Evolutionary conservation across 2,113 vertebrate genomes (phyloP).

Genomic region (Dasyurus viverrinus): DNA sequence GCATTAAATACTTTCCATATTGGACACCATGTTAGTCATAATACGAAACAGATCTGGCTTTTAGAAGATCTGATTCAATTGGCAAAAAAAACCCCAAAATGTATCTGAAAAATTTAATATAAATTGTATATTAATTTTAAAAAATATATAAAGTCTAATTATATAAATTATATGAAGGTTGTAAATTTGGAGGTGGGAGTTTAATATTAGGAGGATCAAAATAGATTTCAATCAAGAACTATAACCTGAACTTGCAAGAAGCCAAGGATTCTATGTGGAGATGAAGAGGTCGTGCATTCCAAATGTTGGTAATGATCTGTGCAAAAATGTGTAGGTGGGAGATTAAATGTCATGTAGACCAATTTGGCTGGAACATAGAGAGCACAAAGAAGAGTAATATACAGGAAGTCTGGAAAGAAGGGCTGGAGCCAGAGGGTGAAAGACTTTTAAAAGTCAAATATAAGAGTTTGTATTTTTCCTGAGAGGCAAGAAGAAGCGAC

Average conservation of each 20-base stretch:
- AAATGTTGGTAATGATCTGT: not conserved
- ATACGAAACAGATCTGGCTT: not conserved
- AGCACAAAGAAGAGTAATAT: not conserved
- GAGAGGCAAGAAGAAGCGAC: not conserved
- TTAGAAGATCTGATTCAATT: not conserved
- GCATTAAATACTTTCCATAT: not conserved
- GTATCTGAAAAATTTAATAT: not conserved
- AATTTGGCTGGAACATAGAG: not conserved
- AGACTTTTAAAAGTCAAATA: not conserved
- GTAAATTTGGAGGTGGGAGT: not conserved
- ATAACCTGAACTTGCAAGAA: not conserved
- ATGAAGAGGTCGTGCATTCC: not conserved
- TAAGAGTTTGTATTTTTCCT: not conserved
- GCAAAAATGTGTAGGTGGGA: not conserved
- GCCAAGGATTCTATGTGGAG: not conserved
- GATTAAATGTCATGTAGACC: not conserved
- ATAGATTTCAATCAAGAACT: not conserved
- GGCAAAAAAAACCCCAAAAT: not conserved
- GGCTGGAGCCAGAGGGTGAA: not conserved
- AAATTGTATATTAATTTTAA: not conserved
- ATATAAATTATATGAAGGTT: not conserved
- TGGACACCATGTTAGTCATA: not conserved
- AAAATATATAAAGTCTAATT: too few relatives aligned
- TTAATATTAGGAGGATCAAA: not conserved
- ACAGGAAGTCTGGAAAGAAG: not conserved